Evolutionary conservation across 2,888 invertebrate genomes (phyloP).

Genomic region (Oscheius myriophilus): DNA sequence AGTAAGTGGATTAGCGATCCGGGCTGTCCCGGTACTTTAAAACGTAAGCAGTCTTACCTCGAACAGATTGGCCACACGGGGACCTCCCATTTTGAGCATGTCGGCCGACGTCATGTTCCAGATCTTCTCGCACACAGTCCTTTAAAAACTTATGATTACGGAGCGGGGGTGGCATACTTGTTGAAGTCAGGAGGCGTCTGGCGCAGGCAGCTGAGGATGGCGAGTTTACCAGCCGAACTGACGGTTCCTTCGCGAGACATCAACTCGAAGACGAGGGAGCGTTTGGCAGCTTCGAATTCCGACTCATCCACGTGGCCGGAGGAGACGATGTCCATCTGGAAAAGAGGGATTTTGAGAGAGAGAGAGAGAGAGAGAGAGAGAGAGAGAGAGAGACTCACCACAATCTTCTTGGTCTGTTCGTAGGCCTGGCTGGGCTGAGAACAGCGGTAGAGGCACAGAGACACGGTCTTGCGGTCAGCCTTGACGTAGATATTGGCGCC

Average conservation of each 20-base stretch:
- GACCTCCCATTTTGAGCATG: constrained; percentile 53
- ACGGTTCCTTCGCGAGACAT: constrained; percentile 84
- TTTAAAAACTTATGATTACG: no score
- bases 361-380: background rate
- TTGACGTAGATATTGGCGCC: constrained; percentile 78
- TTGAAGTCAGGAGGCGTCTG: constrained; percentile 74
- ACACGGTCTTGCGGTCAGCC: constrained; percentile 78
- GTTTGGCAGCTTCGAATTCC: constrained; percentile 84
- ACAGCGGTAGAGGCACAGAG: constrained; percentile 80
- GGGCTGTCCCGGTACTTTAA: no score
- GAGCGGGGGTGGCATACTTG: constrained; percentile 37
- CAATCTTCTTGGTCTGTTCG: constrained; percentile 80
- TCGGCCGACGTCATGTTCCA: constrained; percentile 57
- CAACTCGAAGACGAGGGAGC: constrained; percentile 86
- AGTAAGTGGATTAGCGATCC: no score
- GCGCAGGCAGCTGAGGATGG: constrained; percentile 81
- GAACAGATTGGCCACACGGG: constrained; percentile 54
- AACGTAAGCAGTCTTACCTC: constrained; percentile 32
- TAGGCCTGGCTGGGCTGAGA: constrained; percentile 84
- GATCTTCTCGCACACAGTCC: constrained; percentile 54
- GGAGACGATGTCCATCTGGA: constrained; percentile 71
- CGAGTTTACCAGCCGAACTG: constrained; percentile 80
- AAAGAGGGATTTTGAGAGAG: constrained; percentile 2
- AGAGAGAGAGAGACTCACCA: constrained; percentile 74
- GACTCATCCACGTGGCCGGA: constrained; percentile 79